These are phyloP conservation scores for Leptinotarsa lineolata DNA, from an alignment of 1,140 invertebrate species.

Conservation along the genomic window DNA sequence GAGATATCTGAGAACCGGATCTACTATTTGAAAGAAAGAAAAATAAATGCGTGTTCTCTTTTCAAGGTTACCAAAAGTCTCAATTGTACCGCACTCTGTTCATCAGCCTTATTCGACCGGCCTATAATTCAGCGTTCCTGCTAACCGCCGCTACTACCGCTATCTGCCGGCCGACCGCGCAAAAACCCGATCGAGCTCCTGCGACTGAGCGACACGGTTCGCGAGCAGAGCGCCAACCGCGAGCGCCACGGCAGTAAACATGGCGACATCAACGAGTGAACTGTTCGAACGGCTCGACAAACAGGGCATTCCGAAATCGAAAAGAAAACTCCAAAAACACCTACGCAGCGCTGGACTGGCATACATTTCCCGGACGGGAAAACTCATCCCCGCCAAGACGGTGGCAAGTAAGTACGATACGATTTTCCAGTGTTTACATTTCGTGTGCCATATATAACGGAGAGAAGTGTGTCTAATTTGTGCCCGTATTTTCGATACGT, in stretches of 20 bases:
- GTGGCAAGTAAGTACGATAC: conserved; percentile 53
- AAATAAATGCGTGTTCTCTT: too few species aligned
- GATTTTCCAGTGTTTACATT: conserved; percentile 44
- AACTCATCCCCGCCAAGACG: conserved; percentile 58
- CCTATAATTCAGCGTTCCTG: neutral
- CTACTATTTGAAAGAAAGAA: too few species aligned
- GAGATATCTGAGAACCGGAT: too few species aligned
- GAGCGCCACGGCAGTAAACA: conserved; percentile 37
- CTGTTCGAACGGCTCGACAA: conserved; percentile 47
- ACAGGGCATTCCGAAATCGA: conserved; percentile 53
- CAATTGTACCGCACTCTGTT: too few species aligned
- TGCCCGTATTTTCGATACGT: conserved; percentile 37
- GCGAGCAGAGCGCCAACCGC: conserved; percentile 32
- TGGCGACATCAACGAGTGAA: conserved; percentile 52
- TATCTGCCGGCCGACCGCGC: conserved; percentile 13
- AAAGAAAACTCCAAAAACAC: conserved; percentile 57
- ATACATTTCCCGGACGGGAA: conserved; percentile 58
- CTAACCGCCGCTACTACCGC: neutral
- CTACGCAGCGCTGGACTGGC: conserved; percentile 56
- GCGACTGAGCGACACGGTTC: conserved; percentile 5
- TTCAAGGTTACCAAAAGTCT: too few species aligned
- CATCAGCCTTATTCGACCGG: too few species aligned
- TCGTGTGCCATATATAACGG: conserved; percentile 19
- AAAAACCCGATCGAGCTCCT: conserved; percentile 5
- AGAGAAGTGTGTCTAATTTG: conserved; percentile 24